These are phyloP conservation scores for Ciconia boyciana DNA, from an alignment of 2,113 vertebrate genomes.

Conservation along the genomic window DNA sequence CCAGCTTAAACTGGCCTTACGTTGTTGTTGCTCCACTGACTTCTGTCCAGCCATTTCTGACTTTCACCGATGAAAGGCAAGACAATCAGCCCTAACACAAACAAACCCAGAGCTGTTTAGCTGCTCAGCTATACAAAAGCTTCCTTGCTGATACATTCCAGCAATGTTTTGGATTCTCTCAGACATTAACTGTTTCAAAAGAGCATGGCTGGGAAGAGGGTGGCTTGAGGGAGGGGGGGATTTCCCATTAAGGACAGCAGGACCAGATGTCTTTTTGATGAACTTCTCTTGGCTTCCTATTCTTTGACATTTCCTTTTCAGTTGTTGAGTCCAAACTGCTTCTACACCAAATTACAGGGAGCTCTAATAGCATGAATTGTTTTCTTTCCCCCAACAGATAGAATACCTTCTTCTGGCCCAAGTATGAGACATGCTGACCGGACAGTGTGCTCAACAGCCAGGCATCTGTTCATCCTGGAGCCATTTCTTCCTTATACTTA, in stretches of 20 bases:
- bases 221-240: not conserved
- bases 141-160: slow-evolving; percentile 44
- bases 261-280: slow-evolving; percentile 56
- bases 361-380: not conserved
- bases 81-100: slow-evolving; percentile 39
- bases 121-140: slow-evolving; percentile 29
- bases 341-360: slow-evolving; percentile 16
- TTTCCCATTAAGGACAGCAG: slow-evolving; percentile 44
- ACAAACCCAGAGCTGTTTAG: slow-evolving; percentile 39
- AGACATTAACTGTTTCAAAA: slow-evolving; percentile 59
- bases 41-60: not conserved
- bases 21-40: not conserved
- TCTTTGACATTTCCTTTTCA: slow-evolving; percentile 43
- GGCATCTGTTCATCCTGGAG: not conserved
- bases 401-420: not conserved
- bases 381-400: not conserved
- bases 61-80: not conserved
- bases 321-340: not conserved
- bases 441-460: not conserved
- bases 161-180: slow-evolving; percentile 51
- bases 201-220: not conserved
- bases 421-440: not conserved
- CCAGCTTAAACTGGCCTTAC: not conserved
- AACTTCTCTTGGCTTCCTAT: slow-evolving; percentile 39
- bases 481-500: not conserved